Conservation (phyloP, 1,140 invertebrate species). For the Battus philenor region DNA sequence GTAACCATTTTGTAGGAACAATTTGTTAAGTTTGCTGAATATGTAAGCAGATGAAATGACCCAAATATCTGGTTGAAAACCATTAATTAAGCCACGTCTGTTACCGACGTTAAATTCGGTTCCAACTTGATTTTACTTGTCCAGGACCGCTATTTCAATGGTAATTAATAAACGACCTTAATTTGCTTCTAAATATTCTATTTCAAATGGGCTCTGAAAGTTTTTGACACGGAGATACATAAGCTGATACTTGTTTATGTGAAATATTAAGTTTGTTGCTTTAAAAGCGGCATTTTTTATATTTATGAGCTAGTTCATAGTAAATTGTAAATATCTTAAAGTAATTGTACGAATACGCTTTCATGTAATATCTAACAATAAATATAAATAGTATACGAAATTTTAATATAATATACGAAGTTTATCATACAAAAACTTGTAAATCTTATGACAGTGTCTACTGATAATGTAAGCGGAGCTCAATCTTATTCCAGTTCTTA, state of each 20-base stretch:
- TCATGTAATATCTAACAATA: too few species aligned
- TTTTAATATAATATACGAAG: too few species aligned
- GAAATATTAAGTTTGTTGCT: too few species aligned
- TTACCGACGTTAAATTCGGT: constrained; percentile 21
- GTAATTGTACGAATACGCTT: too few species aligned
- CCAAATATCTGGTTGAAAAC: constrained; percentile 38
- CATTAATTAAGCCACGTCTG: constrained; percentile 29
- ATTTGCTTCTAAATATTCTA: neutral
- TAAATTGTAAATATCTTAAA: too few species aligned
- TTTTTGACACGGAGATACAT: neutral
- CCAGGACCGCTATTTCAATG: neutral
- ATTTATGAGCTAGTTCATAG: too few species aligned
- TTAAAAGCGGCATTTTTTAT: too few species aligned
- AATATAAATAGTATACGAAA: too few species aligned
- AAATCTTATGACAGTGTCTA: too few species aligned
- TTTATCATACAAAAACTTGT: too few species aligned
- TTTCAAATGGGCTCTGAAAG: neutral
- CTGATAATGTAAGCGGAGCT: too few species aligned
- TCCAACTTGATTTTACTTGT: constrained; percentile 19
- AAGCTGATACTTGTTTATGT: neutral
- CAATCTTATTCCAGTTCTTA: too few species aligned
- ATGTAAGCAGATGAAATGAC: constrained; percentile 48
- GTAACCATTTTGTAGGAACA: constrained; percentile 41
- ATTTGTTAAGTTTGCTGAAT: constrained; percentile 52
- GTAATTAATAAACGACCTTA: constrained; percentile 1